phyloP scores from a whole-genome alignment of 37 sponge, comb jelly and placozoan species.

The Theonella swinhoei region DNA sequence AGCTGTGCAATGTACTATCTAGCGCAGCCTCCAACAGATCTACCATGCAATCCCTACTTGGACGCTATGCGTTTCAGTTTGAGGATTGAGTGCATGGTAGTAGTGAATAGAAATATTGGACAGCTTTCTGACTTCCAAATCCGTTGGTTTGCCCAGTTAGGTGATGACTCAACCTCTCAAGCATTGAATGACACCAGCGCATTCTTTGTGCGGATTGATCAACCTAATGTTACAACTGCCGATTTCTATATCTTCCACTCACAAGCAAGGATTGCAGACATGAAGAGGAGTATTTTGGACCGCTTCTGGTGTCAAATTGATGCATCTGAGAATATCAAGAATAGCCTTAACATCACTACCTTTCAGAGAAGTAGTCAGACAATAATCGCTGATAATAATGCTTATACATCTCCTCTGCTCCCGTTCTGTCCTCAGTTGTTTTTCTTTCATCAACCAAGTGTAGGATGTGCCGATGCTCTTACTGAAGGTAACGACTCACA shows the following conservation, averaged over 20 bases:
- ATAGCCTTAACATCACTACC: background rate
- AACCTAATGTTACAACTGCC: background rate
- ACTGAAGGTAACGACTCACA: background rate
- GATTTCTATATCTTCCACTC: background rate
- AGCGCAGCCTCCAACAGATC: conserved; percentile 20
- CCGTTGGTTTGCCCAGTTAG: background rate
- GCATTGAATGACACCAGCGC: background rate
- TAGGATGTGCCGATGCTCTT: background rate
- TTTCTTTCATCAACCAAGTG: background rate
- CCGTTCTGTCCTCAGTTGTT: background rate
- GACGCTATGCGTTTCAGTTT: background rate
- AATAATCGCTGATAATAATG: background rate
- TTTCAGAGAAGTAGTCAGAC: background rate
- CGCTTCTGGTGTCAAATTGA: background rate
- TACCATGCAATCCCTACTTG: conserved; percentile 36
- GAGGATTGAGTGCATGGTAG: background rate
- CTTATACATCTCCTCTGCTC: background rate
- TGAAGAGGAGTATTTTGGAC: background rate
- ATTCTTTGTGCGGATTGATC: background rate
- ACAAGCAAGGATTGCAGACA: background rate
- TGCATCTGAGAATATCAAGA: background rate
- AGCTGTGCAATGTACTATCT: background rate
- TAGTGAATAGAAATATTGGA: background rate
- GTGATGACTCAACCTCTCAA: background rate
- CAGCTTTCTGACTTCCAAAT: background rate